Evolutionary conservation across 2,888 invertebrate genomes (phyloP).

Genomic region (Mesorhabditis sp.): DNA sequence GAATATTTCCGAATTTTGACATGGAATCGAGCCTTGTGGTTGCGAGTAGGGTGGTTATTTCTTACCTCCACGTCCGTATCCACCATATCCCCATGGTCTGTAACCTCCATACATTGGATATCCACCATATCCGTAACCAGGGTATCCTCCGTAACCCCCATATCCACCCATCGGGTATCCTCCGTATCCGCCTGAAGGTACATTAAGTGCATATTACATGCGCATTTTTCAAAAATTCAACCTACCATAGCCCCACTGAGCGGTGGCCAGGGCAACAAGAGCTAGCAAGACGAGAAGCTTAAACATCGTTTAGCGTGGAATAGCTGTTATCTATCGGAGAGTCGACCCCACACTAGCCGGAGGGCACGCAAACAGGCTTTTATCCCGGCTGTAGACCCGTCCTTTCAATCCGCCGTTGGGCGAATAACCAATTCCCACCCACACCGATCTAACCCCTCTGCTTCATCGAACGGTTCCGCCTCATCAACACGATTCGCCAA

Average conservation of each 20-base stretch:
- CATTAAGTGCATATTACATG: not conserved
- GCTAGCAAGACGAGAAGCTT: not conserved
- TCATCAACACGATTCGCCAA: too few species aligned
- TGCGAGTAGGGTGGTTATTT: not conserved
- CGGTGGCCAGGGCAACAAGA: not conserved
- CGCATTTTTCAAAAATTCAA: not conserved
- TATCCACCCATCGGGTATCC: not conserved
- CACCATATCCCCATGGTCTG: not conserved
- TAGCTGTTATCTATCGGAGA: not conserved
- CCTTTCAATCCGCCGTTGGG: too few species aligned
- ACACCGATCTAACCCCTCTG: too few species aligned
- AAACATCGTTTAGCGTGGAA: not conserved
- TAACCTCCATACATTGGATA: too few species aligned
- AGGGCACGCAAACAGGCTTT: too few species aligned
- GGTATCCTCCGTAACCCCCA: constrained; percentile 6
- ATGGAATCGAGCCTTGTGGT: too few species aligned
- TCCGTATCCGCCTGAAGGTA: not conserved
- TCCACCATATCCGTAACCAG: not conserved
- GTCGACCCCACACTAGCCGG: too few species aligned
- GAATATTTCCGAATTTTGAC: not conserved
- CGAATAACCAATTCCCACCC: too few species aligned
- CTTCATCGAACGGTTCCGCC: too few species aligned
- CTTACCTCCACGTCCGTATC: not conserved
- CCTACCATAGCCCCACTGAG: not conserved
- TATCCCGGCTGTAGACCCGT: too few species aligned